Evolutionary conservation across 2,113 vertebrate genomes (phyloP), one percentile per base, ranked within the genome.

Genomic region (Mustelus asterias): DNA sequence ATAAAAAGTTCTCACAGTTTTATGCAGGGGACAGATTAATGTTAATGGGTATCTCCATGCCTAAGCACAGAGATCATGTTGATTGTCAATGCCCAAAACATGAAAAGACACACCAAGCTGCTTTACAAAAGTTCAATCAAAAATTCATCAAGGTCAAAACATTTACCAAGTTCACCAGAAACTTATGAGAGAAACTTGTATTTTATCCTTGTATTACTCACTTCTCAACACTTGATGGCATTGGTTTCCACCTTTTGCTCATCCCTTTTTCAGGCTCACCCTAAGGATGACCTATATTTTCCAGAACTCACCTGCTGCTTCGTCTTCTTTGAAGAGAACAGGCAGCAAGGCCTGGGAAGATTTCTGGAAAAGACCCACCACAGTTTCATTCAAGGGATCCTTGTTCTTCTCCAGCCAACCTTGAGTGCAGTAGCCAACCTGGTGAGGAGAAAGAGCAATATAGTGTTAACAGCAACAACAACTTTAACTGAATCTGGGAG

Each of bases 391-490:
- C 83, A 96, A 80, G 96, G 96, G 94, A 80, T 97, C 97, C 92
- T 97, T 85, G 10, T 96, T 97, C 80, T 97, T 97, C 96, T 97
- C 96, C 72, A 97, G 96, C 96, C 96, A 96, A 37, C 96, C 96
- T 0, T 83, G 96, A 95, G 96, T 97, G 70, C 86, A 96, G 58
- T 97, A 96, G 58, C 96, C 96, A 70, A 96, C 96, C 96, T 96
- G 89, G 93, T 18, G 96, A 86, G 14, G 10, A 24, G 85, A 37
- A 24, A 48, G 60, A 2, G 58, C 41, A 60, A 16, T 58, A 60
- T 16, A 33, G 58, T 90, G 29, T 29, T 33, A 29, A 29, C 54
- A 63, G 54, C 24, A 54, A 24, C 2, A 24, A 8, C 0, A 41
- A 48, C 20, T 48, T 88, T 60, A 65, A 65, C 60, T 93, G 58